Evolutionary conservation across 2,888 invertebrate species (phyloP).

Genomic region (Syrphus vitripennis): DNA sequence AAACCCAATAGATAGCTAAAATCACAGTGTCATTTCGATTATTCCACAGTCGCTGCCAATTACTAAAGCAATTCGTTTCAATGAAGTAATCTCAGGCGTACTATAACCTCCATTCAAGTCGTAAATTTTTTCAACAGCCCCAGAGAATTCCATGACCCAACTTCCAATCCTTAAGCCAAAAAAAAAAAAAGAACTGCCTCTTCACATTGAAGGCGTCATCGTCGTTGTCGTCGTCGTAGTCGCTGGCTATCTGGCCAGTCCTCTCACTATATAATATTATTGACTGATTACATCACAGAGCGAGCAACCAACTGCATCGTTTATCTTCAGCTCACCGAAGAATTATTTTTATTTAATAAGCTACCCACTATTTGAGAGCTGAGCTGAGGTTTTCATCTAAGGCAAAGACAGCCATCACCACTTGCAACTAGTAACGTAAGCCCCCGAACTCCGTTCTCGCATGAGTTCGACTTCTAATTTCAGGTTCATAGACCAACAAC

Average conservation of each 20-base stretch:
- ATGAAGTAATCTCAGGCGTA: constrained; percentile 55
- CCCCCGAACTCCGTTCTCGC: constrained; percentile 18
- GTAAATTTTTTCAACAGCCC: constrained; percentile 57
- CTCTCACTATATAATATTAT: constrained; percentile 39
- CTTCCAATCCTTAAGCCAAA: constrained; percentile 1
- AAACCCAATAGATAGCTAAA: neutral
- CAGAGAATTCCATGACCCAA: constrained; percentile 67
- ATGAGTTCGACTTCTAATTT: constrained; percentile 61
- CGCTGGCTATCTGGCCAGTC: neutral
- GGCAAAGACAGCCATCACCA: neutral
- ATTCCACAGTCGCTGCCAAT: constrained; percentile 28
- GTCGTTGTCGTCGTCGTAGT: neutral
- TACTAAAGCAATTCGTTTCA: constrained; percentile 54
- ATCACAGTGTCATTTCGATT: neutral
- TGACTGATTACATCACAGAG: constrained; percentile 67
- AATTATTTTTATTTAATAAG: constrained; percentile 66
- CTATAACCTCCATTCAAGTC: constrained; percentile 51
- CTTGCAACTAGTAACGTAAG: too few species aligned
- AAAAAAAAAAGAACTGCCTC: neutral
- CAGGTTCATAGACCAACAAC: constrained; percentile 59
- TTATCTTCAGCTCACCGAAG: constrained; percentile 47
- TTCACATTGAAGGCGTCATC: constrained; percentile 16
- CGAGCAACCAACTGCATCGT: constrained; percentile 52
- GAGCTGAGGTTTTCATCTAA: constrained; percentile 34
- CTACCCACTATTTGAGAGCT: constrained; percentile 48